Conservation (phyloP, 1,140 invertebrate species). For the Caenorhabditis brenneri region DNA sequence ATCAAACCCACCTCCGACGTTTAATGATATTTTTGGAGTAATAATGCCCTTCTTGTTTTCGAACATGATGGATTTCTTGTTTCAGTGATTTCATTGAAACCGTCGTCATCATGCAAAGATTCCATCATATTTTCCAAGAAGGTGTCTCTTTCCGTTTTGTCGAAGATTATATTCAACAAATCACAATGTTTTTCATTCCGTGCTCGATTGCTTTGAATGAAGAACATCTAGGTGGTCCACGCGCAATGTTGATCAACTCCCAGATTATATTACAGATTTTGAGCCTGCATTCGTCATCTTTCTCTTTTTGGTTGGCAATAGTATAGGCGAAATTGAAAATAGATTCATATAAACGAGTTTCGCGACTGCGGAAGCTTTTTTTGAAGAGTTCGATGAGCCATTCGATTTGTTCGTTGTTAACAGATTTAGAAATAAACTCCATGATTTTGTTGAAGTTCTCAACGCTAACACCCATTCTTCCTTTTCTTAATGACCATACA, state of each 20-base stretch:
- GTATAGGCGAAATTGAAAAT: conserved; percentile 14
- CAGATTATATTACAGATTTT: conserved; percentile 14
- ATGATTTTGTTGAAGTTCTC: conserved; percentile 32
- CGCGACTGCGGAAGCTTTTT: not conserved
- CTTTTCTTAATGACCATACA: not conserved
- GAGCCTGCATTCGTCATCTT: conserved; percentile 1
- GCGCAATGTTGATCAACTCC: conserved; percentile 13
- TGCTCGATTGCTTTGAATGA: conserved; percentile 25
- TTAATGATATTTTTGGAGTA: not conserved
- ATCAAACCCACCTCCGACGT: not conserved
- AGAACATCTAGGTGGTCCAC: not conserved
- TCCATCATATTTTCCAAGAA: not conserved
- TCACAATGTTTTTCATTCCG: conserved; percentile 35
- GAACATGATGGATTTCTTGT: not conserved
- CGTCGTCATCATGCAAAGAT: not conserved
- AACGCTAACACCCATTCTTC: conserved; percentile 22
- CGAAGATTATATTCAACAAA: conserved; percentile 4
- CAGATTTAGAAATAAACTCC: conserved; percentile 16
- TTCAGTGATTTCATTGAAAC: not conserved
- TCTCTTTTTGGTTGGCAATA: not conserved
- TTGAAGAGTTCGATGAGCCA: conserved; percentile 27
- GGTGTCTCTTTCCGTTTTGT: not conserved
- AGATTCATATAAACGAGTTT: conserved; percentile 7
- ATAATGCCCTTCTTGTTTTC: not conserved
- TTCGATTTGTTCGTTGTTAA: conserved; percentile 8